Evolutionary conservation across 2,888 invertebrate genomes (phyloP), one percentile per base, ranked within the genome.

Genomic region (Malachius bipustulatus): DNA sequence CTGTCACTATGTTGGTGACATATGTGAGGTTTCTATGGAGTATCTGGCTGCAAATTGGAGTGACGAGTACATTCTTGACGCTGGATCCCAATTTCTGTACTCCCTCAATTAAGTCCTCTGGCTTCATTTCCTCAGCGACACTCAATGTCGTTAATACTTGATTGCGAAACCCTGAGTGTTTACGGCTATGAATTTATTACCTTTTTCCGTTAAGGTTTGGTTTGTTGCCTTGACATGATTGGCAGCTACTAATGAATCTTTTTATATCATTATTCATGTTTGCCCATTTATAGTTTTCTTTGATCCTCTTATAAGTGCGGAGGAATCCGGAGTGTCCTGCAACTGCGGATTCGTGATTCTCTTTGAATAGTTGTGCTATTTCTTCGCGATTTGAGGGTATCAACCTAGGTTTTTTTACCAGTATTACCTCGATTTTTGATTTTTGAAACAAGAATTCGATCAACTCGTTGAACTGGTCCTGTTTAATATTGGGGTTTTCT

Each of bases 221-320:
- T 43, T 55, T 57, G 32, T 52, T 52, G 29, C 37, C 42, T 46
- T 57, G 55, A 38, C 58, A 59, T 4, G 41, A 43, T 35, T 47
- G 43, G 31, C 55, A 58, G 8, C 16, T 38, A 41, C 50, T 48
- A 16, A 57, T 47, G 38, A 46, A 54, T 33, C 41, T 35, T 43
- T 49, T 47, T 4, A 59, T 53, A 33, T 56, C 51, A 3, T 40
- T 39, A 38, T 49, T 54, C 52, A 59, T 55, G 3, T 42, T 46
- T 11, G 37, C 36, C 56, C 57, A 57, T 35, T 48, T 44, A 36
- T 47, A 55, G 8, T 45, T 37, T 36, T 45, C 30, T 44, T 44
- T 47, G n/a, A 54, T 44, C 39, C 43, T 36, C 14, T 44, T 46
- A 40, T 46, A 52, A 9, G 49, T 50, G 33, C 46, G 28, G 26